Base-by-base conservation (phyloP, 1,140 invertebrate genomes). In the Drosophila bocqueti region DNA sequence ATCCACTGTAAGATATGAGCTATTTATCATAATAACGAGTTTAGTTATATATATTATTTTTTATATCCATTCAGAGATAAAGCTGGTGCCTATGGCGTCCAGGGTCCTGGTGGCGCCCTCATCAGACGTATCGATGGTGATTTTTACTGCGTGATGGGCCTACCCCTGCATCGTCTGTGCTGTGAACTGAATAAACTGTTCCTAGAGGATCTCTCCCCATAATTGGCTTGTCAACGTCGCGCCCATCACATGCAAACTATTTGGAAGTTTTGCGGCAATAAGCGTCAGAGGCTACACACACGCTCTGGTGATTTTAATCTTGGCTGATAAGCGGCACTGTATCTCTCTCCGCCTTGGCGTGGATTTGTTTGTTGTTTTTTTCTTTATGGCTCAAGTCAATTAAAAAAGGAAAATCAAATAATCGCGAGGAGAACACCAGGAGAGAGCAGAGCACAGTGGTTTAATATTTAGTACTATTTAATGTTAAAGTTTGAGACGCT, bases 61-160 rank as follows among this genome's bases (percentile, higher is more conserved):
- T 46, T 49, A 36, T 74, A 93, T 58, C 66, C 38, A 69, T 93
- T 42, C 93, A 98, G 97, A 93, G 97, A 98, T 92, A 99, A 98
- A 94, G 98, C 98, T 67, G 98, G 99, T 29, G 96, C 95, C 1
- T 99, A 99, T 94, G 98, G 97, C 8, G 97, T 99, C 71, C 98
- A 99, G 94, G 97, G 96, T 5, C 92, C 96, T 18, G 98, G 98
- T 26, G 97, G 96, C 5, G 97, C 96, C 47, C 94, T 99, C 38
- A 95, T 99, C 13, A 95, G 97, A 87, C 95, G 95, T 89, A 96
- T 99, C 46, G 94, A 97, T 79, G 99, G 99, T 6, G 98, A 99
- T 93, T 98, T 96, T 93, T 98, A 96, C 93, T 99, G 97, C 86
- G 97, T 99, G 5, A 96, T 99, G 85, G 99, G 99, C 1, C 95